A percentile compares a stretch with the other conserved stretches of the same genome.
These are phyloP conservation scores for Geococcyx californianus DNA, from an alignment of 2,113 vertebrate species.

Conservation along the genomic window DNA sequence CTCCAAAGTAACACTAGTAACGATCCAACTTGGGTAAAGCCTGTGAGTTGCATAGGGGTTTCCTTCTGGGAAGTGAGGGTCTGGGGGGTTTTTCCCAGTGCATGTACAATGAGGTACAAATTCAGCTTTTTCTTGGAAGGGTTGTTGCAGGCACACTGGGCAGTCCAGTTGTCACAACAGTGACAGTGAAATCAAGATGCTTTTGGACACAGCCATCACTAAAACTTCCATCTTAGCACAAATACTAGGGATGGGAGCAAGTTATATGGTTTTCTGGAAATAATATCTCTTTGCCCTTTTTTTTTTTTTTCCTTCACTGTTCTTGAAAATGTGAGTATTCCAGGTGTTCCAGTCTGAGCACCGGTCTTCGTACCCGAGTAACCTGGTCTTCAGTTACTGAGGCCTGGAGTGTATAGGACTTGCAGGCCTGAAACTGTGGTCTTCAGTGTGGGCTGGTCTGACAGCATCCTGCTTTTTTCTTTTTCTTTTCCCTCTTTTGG, in stretches of 20 bases:
- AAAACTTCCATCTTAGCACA: background rate
- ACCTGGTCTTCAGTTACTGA: background rate
- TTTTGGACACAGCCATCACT: background rate
- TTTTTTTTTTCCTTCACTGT: background rate
- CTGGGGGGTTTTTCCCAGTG: accelerated
- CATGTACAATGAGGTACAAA: background rate
- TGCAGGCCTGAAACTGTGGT: background rate
- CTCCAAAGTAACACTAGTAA: background rate
- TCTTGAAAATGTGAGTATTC: background rate
- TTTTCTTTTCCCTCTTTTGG: background rate
- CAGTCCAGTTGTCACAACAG: background rate
- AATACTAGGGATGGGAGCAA: background rate
- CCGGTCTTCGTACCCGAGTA: background rate
- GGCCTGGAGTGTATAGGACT: background rate
- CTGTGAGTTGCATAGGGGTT: background rate
- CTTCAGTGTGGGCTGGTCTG: background rate
- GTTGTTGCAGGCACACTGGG: background rate
- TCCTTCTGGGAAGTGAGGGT: background rate
- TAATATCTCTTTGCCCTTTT: background rate
- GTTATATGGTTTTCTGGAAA: background rate
- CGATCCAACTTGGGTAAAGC: background rate
- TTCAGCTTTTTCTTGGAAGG: background rate
- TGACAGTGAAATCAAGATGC: background rate
- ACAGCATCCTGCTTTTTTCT: background rate
- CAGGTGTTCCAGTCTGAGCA: background rate